Evolutionary conservation across 1,140 invertebrate genomes (phyloP).

Genomic region (Hylaeus anthracinus): DNA sequence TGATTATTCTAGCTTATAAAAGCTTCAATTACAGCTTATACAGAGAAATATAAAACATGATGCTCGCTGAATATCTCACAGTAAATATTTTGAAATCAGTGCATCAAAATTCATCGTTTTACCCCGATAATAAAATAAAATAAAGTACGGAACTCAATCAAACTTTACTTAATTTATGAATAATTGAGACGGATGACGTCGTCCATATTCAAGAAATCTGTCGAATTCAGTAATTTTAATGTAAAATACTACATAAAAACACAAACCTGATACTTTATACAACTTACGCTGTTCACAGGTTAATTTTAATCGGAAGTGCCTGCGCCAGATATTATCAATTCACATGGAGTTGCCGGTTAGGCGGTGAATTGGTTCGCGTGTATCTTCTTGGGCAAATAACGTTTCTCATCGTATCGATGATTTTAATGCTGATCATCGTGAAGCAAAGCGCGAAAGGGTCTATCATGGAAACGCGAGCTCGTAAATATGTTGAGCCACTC

Average conservation of each 20-base stretch:
- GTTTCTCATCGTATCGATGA: slow-evolving; percentile 83
- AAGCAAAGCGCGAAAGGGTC: slow-evolving; percentile 86
- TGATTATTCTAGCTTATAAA: too few relatives aligned
- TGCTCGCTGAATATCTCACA: too few relatives aligned
- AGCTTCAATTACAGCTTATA: too few relatives aligned
- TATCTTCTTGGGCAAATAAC: slow-evolving; percentile 85
- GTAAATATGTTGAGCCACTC: slow-evolving; percentile 85
- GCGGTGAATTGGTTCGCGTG: slow-evolving; percentile 85
- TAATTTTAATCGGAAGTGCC: slow-evolving; percentile 84
- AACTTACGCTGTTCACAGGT: slow-evolving; percentile 80
- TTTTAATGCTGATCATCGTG: slow-evolving; percentile 85
- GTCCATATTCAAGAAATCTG: background rate
- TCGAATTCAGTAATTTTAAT: background rate
- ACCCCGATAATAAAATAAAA: too few relatives aligned
- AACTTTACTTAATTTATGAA: too few relatives aligned
- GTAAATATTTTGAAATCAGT: too few relatives aligned
- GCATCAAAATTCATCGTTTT: too few relatives aligned
- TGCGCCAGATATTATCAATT: slow-evolving; percentile 84
- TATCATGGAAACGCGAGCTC: slow-evolving; percentile 86
- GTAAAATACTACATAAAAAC: background rate
- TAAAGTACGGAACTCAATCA: too few relatives aligned
- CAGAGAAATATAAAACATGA: background rate
- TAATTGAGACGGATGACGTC: too few relatives aligned
- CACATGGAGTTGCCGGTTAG: slow-evolving; percentile 84
- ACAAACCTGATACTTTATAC: background rate